These are phyloP conservation scores for Dreissena polymorpha DNA, from an alignment of 1,140 invertebrate species.

Conservation along the genomic window DNA sequence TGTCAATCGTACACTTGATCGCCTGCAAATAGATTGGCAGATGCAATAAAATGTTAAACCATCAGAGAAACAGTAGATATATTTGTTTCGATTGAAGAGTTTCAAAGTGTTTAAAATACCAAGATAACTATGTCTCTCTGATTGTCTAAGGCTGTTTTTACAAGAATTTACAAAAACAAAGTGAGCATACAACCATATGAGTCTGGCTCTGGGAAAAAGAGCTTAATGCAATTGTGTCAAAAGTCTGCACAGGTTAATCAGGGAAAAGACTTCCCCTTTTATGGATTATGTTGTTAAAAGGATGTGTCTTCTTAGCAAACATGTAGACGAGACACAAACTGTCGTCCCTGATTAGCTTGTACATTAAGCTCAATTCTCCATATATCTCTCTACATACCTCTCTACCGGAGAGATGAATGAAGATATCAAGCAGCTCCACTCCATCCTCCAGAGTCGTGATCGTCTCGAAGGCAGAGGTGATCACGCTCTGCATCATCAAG, in stretches of 20 bases:
- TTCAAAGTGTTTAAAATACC: neutral
- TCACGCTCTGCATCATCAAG: slow-evolving; percentile 80
- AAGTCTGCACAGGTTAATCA: neutral
- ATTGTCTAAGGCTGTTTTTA: neutral
- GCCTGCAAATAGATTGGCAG: slow-evolving; percentile 77
- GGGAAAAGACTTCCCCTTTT: neutral
- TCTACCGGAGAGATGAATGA: slow-evolving; percentile 79
- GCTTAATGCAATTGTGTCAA: too few species aligned
- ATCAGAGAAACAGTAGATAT: neutral
- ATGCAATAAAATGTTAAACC: too few species aligned
- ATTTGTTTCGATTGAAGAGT: too few species aligned
- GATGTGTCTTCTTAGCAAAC: neutral
- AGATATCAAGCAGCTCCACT: slow-evolving; percentile 79
- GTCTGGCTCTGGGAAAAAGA: too few species aligned
- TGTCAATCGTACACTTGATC: slow-evolving; percentile 80
- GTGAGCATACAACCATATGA: too few species aligned
- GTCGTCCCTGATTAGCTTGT: too few species aligned
- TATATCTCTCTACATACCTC: slow-evolving; percentile 71
- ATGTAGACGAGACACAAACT: neutral
- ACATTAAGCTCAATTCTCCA: neutral
- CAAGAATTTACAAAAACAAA: neutral
- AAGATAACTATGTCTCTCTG: neutral
- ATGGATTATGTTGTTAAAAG: neutral
- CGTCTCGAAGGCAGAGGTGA: slow-evolving; percentile 80
- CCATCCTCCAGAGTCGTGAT: slow-evolving; percentile 79